Percentiles rank a stretch among this genome's conserved stretches.
These are phyloP conservation scores for Monoplex corrugatus DNA, from an alignment of 2,888 invertebrate genomes.

Conservation along the genomic window DNA sequence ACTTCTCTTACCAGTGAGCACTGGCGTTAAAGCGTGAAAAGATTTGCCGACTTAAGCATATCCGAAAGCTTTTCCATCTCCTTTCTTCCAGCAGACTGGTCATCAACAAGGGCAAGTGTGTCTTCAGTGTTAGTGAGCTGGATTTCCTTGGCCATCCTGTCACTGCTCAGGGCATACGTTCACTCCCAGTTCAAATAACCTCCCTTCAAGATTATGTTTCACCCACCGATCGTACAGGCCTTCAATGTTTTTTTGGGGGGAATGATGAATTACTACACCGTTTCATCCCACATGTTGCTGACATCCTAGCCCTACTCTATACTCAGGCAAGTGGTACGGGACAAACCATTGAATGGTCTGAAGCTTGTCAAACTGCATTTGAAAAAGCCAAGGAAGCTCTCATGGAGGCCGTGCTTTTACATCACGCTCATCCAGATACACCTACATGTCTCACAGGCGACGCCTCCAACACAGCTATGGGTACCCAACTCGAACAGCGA, in stretches of 20 bases:
- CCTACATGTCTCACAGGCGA: slow-evolving; percentile 48
- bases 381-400: slow-evolving; percentile 41
- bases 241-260: slow-evolving; percentile 48
- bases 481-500: slow-evolving; percentile 39
- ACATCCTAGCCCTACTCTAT: slow-evolving; percentile 35
- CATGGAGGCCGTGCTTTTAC: not conserved
- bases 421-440: slow-evolving; percentile 39
- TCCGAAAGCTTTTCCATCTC: no score
- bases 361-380: slow-evolving; percentile 33
- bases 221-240: slow-evolving; percentile 32
- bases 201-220: slow-evolving; percentile 27
- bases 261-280: slow-evolving; percentile 51
- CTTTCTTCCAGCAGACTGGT: slow-evolving; percentile 44
- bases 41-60: no score
- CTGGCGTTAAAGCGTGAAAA: no score
- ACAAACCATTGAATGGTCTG: slow-evolving; percentile 41
- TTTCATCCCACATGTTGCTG: slow-evolving; percentile 39
- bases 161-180: slow-evolving; percentile 20
- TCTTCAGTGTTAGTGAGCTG: slow-evolving; percentile 37
- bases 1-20: no score
- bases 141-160: slow-evolving; percentile 48
- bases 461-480: slow-evolving; percentile 41
- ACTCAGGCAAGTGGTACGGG: slow-evolving; percentile 49
- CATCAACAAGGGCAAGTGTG: slow-evolving; percentile 47
- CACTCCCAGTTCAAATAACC: slow-evolving; percentile 33